These are phyloP conservation scores for Dendronephthya gigantea DNA, from an alignment of 64 coral and sea anemone genomes.

Conservation along the genomic window DNA sequence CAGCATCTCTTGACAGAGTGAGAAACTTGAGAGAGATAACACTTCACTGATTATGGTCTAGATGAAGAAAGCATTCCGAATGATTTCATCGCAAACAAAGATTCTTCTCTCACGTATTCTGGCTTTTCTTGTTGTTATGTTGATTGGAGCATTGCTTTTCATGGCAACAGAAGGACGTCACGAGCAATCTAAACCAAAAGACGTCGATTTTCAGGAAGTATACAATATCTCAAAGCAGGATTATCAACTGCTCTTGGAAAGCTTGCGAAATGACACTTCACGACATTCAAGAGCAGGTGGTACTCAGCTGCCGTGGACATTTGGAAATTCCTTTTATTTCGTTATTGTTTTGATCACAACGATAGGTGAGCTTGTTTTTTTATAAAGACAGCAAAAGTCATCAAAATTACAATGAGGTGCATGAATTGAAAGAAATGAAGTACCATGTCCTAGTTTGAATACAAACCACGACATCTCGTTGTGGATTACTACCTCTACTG, in stretches of 20 bases:
- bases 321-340: conserved; percentile 77
- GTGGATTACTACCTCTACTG: too few species aligned
- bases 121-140: conserved; percentile 45
- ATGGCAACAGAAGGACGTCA: conserved; percentile 42
- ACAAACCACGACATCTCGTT: too few species aligned
- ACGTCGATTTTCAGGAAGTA: not conserved
- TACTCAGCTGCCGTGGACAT: conserved; percentile 50
- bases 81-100: conserved; percentile 27
- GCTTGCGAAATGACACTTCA: conserved; percentile 20
- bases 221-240: conserved; percentile 32
- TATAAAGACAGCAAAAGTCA: not conserved
- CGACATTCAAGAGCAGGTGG: not conserved
- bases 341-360: conserved; percentile 88
- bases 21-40: too few species aligned
- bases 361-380: conserved; percentile 45
- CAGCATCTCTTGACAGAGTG: too few species aligned
- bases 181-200: not conserved
- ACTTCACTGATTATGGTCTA: too few species aligned
- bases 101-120: conserved; percentile 47
- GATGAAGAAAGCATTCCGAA: too few species aligned
- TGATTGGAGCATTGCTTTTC: conserved; percentile 66
- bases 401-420: not conserved
- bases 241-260: conserved; percentile 7
- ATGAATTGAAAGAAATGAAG: too few species aligned
- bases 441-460: too few species aligned